Conservation (phyloP, 2,113 vertebrate species). For the Pardalotus punctatus region DNA sequence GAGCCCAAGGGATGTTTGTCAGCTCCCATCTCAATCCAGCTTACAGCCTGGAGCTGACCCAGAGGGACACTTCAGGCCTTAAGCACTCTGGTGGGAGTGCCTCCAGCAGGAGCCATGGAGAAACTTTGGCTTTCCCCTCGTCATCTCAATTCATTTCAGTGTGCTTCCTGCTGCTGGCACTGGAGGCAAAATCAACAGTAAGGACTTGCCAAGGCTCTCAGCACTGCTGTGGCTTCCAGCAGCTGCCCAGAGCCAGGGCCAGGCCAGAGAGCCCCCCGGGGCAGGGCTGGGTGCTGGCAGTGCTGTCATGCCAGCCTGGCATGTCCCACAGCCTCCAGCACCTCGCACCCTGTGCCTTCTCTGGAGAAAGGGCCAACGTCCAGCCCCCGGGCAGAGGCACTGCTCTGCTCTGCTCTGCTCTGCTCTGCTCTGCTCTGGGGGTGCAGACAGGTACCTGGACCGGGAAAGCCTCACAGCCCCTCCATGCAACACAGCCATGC, state of each 20-base stretch:
- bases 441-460: fast-evolving
- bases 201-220: neutral
- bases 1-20: neutral
- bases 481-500: fast-evolving
- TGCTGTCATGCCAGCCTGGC: fast-evolving
- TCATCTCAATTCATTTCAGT: neutral
- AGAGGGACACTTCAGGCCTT: neutral
- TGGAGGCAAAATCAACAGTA: neutral
- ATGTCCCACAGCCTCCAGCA: neutral
- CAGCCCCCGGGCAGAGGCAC: neutral
- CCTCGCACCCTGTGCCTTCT: neutral
- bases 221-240: fast-evolving
- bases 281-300: neutral
- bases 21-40: fast-evolving
- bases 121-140: neutral
- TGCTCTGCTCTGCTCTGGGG: neutral
- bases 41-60: fast-evolving
- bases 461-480: neutral
- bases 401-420: neutral
- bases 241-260: neutral
- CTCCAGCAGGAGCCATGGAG: neutral
- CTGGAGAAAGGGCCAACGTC: neutral
- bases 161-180: neutral
- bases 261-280: fast-evolving
- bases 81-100: neutral